These are phyloP conservation scores for Taenioides sp. DNA, from an alignment of 2,797 vertebrate species.

Conservation along the genomic window DNA sequence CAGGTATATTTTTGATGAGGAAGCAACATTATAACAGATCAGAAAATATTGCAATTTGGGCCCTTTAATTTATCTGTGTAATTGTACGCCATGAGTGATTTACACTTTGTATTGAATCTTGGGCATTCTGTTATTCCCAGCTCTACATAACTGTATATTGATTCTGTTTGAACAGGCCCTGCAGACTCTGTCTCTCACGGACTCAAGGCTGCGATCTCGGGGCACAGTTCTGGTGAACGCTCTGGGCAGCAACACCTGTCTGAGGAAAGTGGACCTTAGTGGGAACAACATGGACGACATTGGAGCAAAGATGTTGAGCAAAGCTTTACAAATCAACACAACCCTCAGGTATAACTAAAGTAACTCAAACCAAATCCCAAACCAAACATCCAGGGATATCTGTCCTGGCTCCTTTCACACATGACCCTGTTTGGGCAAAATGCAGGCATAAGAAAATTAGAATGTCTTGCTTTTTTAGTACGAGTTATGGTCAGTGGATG, in stretches of 20 bases:
- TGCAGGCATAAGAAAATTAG: no score
- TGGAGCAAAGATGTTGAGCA: slow-evolving; percentile 92
- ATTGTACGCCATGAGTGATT: no score
- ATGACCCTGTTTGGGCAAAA: no score
- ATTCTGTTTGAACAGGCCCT: slow-evolving; percentile 73
- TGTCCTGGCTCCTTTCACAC: no score
- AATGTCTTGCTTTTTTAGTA: not conserved
- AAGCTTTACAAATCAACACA: slow-evolving; percentile 86
- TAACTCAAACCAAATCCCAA: not conserved
- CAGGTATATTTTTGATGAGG: no score
- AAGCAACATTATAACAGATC: no score
- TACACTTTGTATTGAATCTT: no score
- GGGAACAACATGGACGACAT: slow-evolving; percentile 91
- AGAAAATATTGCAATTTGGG: no score
- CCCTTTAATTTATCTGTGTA: no score
- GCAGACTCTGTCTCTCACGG: slow-evolving; percentile 84
- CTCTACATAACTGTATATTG: not conserved
- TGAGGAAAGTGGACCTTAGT: slow-evolving; percentile 88
- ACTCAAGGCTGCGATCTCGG: slow-evolving; percentile 86
- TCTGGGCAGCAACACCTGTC: slow-evolving; percentile 88
- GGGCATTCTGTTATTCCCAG: not conserved
- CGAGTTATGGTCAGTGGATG: not conserved
- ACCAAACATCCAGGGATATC: no score
- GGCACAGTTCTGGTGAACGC: slow-evolving; percentile 89
- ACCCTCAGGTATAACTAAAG: slow-evolving; percentile 39